A percentile compares a stretch with the other conserved stretches of the same genome.
phyloP scores from a whole-genome alignment of 1,140 invertebrate species.

The Drosophila micromelanica region DNA sequence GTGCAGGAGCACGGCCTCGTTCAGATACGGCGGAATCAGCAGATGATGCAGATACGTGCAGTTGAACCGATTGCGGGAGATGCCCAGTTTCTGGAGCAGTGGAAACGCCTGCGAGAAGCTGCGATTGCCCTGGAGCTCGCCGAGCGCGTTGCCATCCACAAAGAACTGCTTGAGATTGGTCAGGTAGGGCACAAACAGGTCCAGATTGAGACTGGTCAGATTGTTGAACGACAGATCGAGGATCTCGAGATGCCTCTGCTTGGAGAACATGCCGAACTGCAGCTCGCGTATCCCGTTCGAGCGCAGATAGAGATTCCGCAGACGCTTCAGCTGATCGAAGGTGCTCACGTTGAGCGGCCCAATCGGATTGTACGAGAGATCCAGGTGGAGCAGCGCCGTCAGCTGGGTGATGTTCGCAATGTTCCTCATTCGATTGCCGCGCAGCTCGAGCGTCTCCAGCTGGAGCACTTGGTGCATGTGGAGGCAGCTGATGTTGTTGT shows the following conservation, averaged over 20 bases:
- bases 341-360: constrained; percentile 69
- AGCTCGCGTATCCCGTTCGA: constrained; percentile 60
- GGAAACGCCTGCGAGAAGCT: constrained; percentile 67
- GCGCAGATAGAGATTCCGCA: constrained; percentile 62
- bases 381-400: constrained; percentile 59
- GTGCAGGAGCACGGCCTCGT: constrained; percentile 56
- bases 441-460: constrained; percentile 67
- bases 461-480: constrained; percentile 57
- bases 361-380: constrained; percentile 76
- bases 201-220: constrained; percentile 72
- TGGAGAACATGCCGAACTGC: constrained; percentile 80
- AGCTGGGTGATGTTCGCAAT: constrained; percentile 71
- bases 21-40: constrained; percentile 63
- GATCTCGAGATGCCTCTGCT: constrained; percentile 68
- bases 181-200: constrained; percentile 79
- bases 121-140: constrained; percentile 70
- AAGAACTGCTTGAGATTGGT: constrained; percentile 69
- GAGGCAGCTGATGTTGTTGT: constrained; percentile 67
- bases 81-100: constrained; percentile 65
- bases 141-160: constrained; percentile 73
- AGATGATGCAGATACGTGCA: constrained; percentile 77
- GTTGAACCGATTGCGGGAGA: constrained; percentile 77
- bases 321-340: constrained; percentile 68
- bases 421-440: constrained; percentile 57
- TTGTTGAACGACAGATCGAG: constrained; percentile 81